Percentiles rank a stretch among this genome's conserved stretches.
phyloP scores from a whole-genome alignment of 92 coral and sea anemone species.

The Ricordea florida region DNA sequence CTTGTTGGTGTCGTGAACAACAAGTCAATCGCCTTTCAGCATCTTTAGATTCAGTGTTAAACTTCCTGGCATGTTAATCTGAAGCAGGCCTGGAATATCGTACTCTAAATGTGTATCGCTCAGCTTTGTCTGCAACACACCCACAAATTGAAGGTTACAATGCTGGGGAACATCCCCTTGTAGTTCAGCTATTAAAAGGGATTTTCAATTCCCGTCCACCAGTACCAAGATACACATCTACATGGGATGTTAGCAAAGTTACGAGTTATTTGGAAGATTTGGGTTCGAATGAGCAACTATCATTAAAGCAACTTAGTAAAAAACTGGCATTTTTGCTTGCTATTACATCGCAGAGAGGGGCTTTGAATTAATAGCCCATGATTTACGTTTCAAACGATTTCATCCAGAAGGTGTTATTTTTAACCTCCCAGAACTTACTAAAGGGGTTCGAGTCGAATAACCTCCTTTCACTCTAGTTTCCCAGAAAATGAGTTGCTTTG shows the following conservation, averaged over 20 bases:
- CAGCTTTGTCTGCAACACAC: slow-evolving; percentile 43
- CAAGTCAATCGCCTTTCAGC: slow-evolving; percentile 43
- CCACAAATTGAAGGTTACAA: slow-evolving; percentile 16
- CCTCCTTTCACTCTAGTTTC: slow-evolving; percentile 32
- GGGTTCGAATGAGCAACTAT: slow-evolving; percentile 19
- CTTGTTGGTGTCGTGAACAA: slow-evolving; percentile 41
- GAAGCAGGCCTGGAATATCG: slow-evolving; percentile 22
- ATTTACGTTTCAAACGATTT: slow-evolving; percentile 27
- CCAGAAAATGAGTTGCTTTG: slow-evolving; percentile 18
- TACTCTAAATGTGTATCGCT: slow-evolving; percentile 30
- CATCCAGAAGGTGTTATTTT: slow-evolving; percentile 43
- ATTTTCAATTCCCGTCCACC: slow-evolving; percentile 23
- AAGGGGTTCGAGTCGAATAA: slow-evolving; percentile 19
- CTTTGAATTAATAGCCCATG: slow-evolving; percentile 28
- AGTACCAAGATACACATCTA: slow-evolving; percentile 8
- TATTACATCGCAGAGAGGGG: slow-evolving; percentile 31
- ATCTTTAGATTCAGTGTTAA: slow-evolving; percentile 1
- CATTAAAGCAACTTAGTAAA: slow-evolving; percentile 12
- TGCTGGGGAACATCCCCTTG: slow-evolving; percentile 35
- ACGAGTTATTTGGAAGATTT: slow-evolving; percentile 9
- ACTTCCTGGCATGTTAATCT: slow-evolving; percentile 27
- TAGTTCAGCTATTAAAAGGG: slow-evolving; percentile 18
- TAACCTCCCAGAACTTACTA: slow-evolving; percentile 34
- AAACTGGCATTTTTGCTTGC: slow-evolving; percentile 38
- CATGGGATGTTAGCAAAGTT: slow-evolving; percentile 27